Percentiles rank a stretch among this genome's conserved stretches.
These are phyloP conservation scores for Nomia melanderi DNA, from an alignment of 1,140 invertebrate species.

Conservation along the genomic window DNA sequence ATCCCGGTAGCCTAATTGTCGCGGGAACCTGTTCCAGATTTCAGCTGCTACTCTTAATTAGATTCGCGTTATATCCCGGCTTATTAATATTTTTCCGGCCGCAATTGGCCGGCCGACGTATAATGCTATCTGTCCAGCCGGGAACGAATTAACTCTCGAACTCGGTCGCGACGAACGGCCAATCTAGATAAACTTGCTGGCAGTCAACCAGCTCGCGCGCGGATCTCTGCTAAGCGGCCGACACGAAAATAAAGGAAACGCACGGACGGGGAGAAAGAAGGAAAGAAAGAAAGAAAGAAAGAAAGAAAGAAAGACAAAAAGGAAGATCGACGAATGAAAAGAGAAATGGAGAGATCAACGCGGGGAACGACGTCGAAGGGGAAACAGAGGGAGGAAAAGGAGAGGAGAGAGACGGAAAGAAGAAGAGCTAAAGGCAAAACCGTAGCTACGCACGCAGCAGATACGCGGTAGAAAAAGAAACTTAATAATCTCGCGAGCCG, in stretches of 20 bases:
- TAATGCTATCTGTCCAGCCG: constrained; percentile 17
- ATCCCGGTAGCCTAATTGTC: constrained; percentile 39
- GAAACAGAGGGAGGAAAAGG: too few relatives aligned
- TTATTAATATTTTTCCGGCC: constrained; percentile 37
- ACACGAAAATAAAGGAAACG: background rate
- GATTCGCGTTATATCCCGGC: constrained; percentile 14
- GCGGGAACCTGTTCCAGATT: constrained; percentile 27
- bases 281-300: background rate
- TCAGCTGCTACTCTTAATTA: constrained; percentile 40
- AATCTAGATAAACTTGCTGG: constrained; percentile 35
- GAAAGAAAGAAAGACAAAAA: background rate
- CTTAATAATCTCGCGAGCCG: background rate
- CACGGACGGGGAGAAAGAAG: background rate
- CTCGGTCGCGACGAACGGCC: constrained; percentile 38
- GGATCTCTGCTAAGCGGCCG: background rate
- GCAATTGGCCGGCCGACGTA: background rate
- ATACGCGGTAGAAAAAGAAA: background rate
- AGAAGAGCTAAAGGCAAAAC: background rate
- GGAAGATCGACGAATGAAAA: background rate
- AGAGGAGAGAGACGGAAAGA: background rate
- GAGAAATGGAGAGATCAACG: background rate
- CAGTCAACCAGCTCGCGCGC: background rate
- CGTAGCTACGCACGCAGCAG: background rate
- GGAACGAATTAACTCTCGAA: constrained; percentile 34
- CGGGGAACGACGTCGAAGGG: too few relatives aligned